Conservation (phyloP, 2,888 invertebrate species). For the Drosophila dives region DNA sequence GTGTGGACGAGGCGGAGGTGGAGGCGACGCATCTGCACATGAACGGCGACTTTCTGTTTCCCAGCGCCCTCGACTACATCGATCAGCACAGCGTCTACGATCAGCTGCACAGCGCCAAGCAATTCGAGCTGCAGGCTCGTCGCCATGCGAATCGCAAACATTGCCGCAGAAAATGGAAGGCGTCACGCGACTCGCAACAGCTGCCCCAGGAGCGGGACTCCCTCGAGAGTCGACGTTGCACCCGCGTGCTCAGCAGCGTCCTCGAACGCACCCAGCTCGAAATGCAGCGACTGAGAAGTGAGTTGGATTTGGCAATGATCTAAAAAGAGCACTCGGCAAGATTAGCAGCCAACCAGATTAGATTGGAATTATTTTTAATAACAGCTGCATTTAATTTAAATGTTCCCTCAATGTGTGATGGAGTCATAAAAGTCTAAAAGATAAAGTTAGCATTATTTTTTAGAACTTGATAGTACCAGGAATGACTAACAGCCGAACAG, state of each 20-base stretch:
- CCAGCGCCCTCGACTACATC: conserved; percentile 64
- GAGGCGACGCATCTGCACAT: conserved; percentile 48
- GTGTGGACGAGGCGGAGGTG: conserved; percentile 38
- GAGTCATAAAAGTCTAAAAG: too few relatives aligned
- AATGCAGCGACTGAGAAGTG: conserved; percentile 83
- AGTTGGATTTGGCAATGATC: conserved; percentile 39
- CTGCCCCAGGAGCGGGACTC: conserved; percentile 10
- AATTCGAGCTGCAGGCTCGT: conserved; percentile 77
- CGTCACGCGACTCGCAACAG: conserved; percentile 32
- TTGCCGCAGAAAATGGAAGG: conserved; percentile 83
- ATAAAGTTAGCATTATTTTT: too few relatives aligned
- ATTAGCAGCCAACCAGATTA: too few relatives aligned
- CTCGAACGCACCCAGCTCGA: conserved; percentile 83
- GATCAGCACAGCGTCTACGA: conserved; percentile 70
- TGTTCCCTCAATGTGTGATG: too few relatives aligned
- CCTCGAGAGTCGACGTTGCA: conserved; percentile 69
- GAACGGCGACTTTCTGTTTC: conserved; percentile 70
- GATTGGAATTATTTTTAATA: not conserved
- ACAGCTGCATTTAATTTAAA: not conserved
- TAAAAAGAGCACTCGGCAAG: too few relatives aligned
- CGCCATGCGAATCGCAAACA: conserved; percentile 81
- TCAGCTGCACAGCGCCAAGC: conserved; percentile 70
- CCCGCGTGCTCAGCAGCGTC: conserved; percentile 77
- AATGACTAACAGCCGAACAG: not conserved
- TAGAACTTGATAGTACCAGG: not conserved